Base-by-base conservation (phyloP, 2,113 vertebrate species). In the Eptesicus fuscus region DNA sequence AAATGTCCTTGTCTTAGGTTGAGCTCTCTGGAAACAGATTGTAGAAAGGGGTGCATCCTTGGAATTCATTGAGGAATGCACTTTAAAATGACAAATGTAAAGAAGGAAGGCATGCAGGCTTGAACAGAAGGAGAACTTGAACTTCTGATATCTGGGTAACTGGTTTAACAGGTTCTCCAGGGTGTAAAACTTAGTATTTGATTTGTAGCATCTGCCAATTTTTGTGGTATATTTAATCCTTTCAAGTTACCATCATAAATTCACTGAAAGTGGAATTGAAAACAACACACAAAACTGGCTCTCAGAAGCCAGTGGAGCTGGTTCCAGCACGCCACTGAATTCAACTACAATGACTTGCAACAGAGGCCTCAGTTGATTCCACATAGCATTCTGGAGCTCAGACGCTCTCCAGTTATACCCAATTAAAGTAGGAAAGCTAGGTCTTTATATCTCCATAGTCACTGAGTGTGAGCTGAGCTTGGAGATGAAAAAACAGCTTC, bases 341-440 rank as follows among this genome's bases (percentile, higher is more conserved):
- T 53, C 47, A 83, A 40, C n/a, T 63, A 7, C 22, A 35, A 40
- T 10, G 8, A 28, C 37, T 47, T 47, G 2, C 12, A 53, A 37
- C 18, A 63, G 30, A 47, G 18, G 5, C 4, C 3, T 5, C 23
- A 35, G 12, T 1, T 44, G 0, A 67, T 28, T 1, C 20, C 16
- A 4, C 4, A 20, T 3, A 56, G 16, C 47, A 40, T 76, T 30
- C 44, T 16, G 17, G 16, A 92, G 23, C 82, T 56, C 32, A 37
- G 3, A 22, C 2, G 2, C 7, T 86, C 28, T 53, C 37, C 0
- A 7, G 5, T 67, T 79, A 78, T 14, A 71, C 0, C 18, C 73
- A 5, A 63, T 4, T 73, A 14, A 93, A 74, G 37, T 3, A 35
- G 30, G 35, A 83, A 30, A 7, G 10, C 4, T 32, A 35, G 23